Evolutionary conservation across 2,113 vertebrate genomes (phyloP), one percentile per base, ranked within the genome.

Genomic region (Cynocephalus volans): DNA sequence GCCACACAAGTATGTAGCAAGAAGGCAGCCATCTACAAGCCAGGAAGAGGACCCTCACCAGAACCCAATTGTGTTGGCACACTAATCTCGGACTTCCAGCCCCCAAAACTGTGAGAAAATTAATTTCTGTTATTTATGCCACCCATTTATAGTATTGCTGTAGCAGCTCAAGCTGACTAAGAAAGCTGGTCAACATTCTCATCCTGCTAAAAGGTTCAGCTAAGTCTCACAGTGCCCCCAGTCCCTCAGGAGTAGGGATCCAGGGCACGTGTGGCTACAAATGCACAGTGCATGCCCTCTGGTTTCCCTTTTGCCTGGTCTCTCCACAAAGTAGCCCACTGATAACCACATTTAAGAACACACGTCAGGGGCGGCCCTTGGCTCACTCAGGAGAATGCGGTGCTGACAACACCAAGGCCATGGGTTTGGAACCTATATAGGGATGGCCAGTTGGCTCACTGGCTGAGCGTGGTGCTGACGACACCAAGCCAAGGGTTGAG

Each of bases 331-430:
- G n/a, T 5, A 90, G 75, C 60, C n/a, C 36, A 58, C 1, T 18
- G 23, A 60, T 48, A 17, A 58, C n/a, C 45, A 76, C 50, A 52
- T 80, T 80, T 65, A 87, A 83, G 96, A 70, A 91, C 33, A 82
- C 24, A 24, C 3, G 19, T 67, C 84, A 75, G 76, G 83, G 13
- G 8, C 10, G 73, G 54, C 41, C 41, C 41, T 41, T 41, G 41
- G 41, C 41, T 41, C 41, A 41, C 41, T 41, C 41, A 4, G 41
- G 41, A 41, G 41, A 41, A 4, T 41, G 41, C 41, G 4, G 41
- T 41, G 41, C 41, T 41, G 41, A 41, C 41, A 41, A 41, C 41
- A 41, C 41, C 41, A 41, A 41, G 41, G 41, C 41, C 41, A 3
- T 41, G 41, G 41, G 41, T 41, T 41, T 4, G 41, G 41, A 41